Conservation (phyloP, 53 echinoderm and acorn worm species). For the Arbacia lixula region DNA sequence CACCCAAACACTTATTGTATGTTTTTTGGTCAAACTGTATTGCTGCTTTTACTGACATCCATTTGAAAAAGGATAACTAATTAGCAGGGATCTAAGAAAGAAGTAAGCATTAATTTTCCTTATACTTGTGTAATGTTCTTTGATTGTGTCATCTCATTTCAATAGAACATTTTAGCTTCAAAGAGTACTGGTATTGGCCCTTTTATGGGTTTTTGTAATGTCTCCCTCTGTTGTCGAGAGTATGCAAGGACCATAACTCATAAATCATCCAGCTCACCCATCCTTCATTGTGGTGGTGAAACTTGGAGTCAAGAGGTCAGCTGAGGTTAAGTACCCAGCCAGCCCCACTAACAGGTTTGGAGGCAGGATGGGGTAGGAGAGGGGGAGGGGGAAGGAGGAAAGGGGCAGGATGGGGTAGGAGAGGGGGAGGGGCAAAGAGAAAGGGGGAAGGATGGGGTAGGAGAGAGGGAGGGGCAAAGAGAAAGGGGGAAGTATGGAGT, state of each 20-base stretch:
- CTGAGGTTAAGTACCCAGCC: slow-evolving; percentile 31
- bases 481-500: background rate
- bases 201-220: background rate
- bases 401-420: background rate
- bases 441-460: background rate
- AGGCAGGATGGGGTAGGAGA: background rate
- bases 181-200: too few relatives aligned
- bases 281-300: slow-evolving; percentile 19
- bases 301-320: slow-evolving; percentile 41
- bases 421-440: background rate
- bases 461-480: background rate
- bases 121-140: too few relatives aligned
- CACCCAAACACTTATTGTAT: too few relatives aligned
- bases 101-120: too few relatives aligned
- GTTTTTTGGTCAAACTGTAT: too few relatives aligned
- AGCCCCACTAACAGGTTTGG: slow-evolving; percentile 2
- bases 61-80: too few relatives aligned
- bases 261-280: slow-evolving; percentile 52
- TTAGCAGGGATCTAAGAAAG: too few relatives aligned
- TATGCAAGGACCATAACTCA: slow-evolving; percentile 12
- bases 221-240: slow-evolving; percentile 17
- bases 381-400: slow-evolving; percentile 10
- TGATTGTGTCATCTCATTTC: too few relatives aligned
- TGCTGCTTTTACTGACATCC: too few relatives aligned
- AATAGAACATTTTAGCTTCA: too few relatives aligned